phyloP scores from a whole-genome alignment of 2,888 invertebrate genomes.

The Melanchra persicariae region DNA sequence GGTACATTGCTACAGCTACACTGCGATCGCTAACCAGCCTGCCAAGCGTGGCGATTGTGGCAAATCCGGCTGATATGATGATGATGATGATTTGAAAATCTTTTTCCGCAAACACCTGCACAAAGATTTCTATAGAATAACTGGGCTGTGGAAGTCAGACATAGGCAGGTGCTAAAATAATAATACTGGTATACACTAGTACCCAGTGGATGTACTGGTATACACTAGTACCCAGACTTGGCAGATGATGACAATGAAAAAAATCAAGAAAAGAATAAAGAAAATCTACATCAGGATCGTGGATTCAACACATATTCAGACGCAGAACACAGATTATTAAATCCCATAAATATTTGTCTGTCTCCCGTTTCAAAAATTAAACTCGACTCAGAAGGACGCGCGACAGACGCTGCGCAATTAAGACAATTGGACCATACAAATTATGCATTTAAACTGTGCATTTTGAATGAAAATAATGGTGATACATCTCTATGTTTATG shows the following conservation, averaged over 20 bases:
- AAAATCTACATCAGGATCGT: not conserved
- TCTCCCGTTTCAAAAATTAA: conserved; percentile 11
- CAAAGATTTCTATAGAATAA: not conserved
- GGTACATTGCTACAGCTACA: too few species aligned
- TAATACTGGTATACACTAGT: too few species aligned
- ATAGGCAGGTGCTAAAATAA: not conserved
- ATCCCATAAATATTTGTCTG: conserved; percentile 43
- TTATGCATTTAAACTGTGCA: not conserved
- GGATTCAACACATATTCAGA: not conserved
- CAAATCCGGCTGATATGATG: too few species aligned
- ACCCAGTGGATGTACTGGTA: too few species aligned
- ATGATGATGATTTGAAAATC: too few species aligned
- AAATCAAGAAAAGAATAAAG: too few species aligned
- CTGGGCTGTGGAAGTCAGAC: not conserved
- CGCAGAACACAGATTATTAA: conserved; percentile 14
- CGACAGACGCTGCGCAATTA: conserved; percentile 39
- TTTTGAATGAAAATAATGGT: not conserved
- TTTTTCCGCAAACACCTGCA: not conserved
- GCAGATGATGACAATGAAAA: not conserved
- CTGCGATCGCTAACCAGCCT: too few species aligned
- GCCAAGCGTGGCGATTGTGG: too few species aligned
- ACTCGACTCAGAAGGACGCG: conserved; percentile 7
- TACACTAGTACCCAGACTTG: not conserved
- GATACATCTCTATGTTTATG: too few species aligned
- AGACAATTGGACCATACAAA: conserved; percentile 35